Conservation (phyloP, 2,888 invertebrate genomes). For the Boloria euphrosyne region DNA sequence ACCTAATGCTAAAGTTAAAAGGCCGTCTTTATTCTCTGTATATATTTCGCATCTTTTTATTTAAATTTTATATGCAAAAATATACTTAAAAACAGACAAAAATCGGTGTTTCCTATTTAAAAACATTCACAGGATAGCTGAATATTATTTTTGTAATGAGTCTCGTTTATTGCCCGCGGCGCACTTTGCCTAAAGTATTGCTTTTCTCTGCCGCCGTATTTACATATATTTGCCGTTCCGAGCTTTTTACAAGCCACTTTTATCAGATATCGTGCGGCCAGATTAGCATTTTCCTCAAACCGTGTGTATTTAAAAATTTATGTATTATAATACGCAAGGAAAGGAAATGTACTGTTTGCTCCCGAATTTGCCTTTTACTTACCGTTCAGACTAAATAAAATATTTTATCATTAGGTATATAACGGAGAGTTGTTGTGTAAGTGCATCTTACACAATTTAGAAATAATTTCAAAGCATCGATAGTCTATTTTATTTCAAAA, state of each 20-base stretch:
- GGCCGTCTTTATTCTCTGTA: not conserved
- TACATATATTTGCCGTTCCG: conserved; percentile 46
- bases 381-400: not conserved
- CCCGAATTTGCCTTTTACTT: not conserved
- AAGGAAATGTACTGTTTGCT: conserved; percentile 3
- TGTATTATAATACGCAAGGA: not conserved
- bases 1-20: not conserved
- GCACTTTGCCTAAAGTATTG: conserved; percentile 46
- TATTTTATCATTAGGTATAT: too few relatives aligned
- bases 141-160: conserved; percentile 51
- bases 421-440: too few relatives aligned
- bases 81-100: conserved; percentile 30
- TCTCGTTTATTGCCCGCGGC: conserved; percentile 45
- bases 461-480: not conserved
- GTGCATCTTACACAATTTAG: not conserved
- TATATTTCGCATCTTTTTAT: conserved; percentile 5
- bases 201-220: conserved; percentile 43
- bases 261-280: conserved; percentile 44
- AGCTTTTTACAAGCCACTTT: conserved; percentile 47
- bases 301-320: conserved; percentile 27
- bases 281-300: conserved; percentile 43
- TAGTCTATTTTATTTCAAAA: conserved; percentile 3
- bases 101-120: conserved; percentile 46
- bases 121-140: conserved; percentile 45
- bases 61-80: conserved; percentile 23